phyloP scores from a whole-genome alignment of 1,140 invertebrate species.

The Scylla paramamosain region DNA sequence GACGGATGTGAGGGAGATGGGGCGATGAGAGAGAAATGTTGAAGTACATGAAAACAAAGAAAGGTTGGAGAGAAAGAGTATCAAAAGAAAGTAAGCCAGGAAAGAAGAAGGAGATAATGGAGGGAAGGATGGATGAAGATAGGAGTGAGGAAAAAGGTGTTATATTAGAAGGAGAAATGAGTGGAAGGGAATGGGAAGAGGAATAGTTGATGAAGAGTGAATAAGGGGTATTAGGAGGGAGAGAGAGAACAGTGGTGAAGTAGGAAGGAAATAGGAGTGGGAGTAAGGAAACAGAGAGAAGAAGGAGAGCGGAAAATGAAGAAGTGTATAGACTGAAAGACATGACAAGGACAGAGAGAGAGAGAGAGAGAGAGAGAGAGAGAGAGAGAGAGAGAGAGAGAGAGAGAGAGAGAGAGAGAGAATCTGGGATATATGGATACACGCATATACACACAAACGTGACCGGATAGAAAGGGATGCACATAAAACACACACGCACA shows the following conservation, averaged over 20 bases:
- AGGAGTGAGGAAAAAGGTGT: neutral
- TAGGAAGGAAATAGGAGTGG: neutral
- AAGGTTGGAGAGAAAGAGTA: neutral
- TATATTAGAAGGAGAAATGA: neutral
- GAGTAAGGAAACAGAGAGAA: neutral
- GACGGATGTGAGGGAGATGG: neutral
- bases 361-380: neutral
- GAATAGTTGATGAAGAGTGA: neutral
- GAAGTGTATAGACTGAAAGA: neutral
- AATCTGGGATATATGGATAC: neutral
- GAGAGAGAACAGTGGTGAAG: too few species aligned
- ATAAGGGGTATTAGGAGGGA: neutral
- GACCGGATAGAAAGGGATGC: neutral
- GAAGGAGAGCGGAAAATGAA: neutral
- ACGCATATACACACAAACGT: neutral
- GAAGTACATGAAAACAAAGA: neutral
- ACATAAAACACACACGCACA: constrained; percentile 2
- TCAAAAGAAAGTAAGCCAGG: neutral
- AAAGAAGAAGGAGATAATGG: neutral
- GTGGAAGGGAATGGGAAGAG: neutral
- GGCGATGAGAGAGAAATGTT: neutral
- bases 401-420: neutral
- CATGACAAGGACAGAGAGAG: neutral
- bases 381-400: neutral
- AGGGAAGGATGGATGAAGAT: neutral